Evolutionary conservation across 2,113 vertebrate genomes (phyloP).

Genomic region (Coreoperca whiteheadi): DNA sequence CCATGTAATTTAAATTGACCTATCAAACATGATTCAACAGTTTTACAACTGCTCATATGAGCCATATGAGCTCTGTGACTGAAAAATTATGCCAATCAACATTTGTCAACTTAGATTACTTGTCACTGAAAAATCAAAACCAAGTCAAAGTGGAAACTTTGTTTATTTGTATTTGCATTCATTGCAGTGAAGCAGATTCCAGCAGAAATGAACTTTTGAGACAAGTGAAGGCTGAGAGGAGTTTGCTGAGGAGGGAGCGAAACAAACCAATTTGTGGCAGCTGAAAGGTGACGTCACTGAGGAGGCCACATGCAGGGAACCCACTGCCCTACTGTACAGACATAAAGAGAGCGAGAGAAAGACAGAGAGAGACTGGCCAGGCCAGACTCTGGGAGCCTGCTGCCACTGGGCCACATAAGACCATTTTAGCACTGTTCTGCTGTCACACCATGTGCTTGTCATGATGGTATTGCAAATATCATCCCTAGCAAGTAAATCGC

Average conservation of each 20-base stretch:
- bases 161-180: slow-evolving; percentile 7
- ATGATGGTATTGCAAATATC: slow-evolving; percentile 7
- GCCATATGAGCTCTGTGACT: neutral
- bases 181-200: slow-evolving; percentile 27
- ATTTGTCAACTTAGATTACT: slow-evolving; percentile 7
- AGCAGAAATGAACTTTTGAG: slow-evolving; percentile 51
- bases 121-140: neutral
- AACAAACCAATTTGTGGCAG: slow-evolving; percentile 63
- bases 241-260: slow-evolving; percentile 63
- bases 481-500: neutral
- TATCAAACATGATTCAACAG: neutral
- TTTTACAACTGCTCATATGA: neutral
- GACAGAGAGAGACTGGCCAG: slow-evolving; percentile 15
- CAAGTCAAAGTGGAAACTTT: slow-evolving; percentile 6
- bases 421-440: slow-evolving; percentile 20
- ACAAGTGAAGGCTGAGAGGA: slow-evolving; percentile 54
- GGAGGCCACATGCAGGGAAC: slow-evolving; percentile 61
- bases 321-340: slow-evolving; percentile 49
- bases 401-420: slow-evolving; percentile 14
- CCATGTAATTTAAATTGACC: neutral
- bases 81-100: slow-evolving; percentile 1
- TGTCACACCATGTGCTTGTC: slow-evolving; percentile 38
- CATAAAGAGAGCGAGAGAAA: slow-evolving; percentile 13
- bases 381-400: slow-evolving; percentile 15
- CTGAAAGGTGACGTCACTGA: slow-evolving; percentile 62